Conservation (phyloP, 1,140 invertebrate species). For the Arctopsyche grandis region DNA sequence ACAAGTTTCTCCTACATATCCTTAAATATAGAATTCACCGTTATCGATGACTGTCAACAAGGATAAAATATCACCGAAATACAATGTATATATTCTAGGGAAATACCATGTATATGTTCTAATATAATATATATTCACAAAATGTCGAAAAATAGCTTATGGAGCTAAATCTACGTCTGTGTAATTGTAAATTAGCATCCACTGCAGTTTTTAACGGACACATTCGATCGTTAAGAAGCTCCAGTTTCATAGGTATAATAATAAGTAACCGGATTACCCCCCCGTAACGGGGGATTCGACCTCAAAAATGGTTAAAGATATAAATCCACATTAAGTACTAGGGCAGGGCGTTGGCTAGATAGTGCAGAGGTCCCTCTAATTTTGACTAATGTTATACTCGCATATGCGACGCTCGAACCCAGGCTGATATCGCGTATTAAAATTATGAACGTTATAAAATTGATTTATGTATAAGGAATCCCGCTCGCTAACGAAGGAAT, state of each 20-base stretch:
- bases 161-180: too few relatives aligned
- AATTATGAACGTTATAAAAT: conserved; percentile 53
- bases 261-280: conserved; percentile 25
- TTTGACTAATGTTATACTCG: conserved; percentile 52
- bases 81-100: too few relatives aligned
- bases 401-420: conserved; percentile 40
- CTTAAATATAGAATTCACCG: too few relatives aligned
- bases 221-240: neutral
- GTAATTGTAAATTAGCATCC: too few relatives aligned
- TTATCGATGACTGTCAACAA: too few relatives aligned
- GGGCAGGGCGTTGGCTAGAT: neutral
- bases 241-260: neutral
- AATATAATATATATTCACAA: too few relatives aligned
- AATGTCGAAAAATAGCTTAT: too few relatives aligned
- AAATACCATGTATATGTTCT: too few relatives aligned
- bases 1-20: too few relatives aligned
- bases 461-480: conserved; percentile 36
- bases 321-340: conserved; percentile 46
- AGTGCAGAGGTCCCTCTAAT: conserved; percentile 36
- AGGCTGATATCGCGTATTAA: conserved; percentile 51
- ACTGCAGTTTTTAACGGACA: too few relatives aligned
- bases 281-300: conserved; percentile 12
- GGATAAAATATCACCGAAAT: too few relatives aligned
- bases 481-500: conserved; percentile 27
- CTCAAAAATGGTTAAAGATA: conserved; percentile 40